These are phyloP conservation scores for Dipodomys ordii DNA, from an alignment of 2,113 vertebrate genomes.

Conservation along the genomic window DNA sequence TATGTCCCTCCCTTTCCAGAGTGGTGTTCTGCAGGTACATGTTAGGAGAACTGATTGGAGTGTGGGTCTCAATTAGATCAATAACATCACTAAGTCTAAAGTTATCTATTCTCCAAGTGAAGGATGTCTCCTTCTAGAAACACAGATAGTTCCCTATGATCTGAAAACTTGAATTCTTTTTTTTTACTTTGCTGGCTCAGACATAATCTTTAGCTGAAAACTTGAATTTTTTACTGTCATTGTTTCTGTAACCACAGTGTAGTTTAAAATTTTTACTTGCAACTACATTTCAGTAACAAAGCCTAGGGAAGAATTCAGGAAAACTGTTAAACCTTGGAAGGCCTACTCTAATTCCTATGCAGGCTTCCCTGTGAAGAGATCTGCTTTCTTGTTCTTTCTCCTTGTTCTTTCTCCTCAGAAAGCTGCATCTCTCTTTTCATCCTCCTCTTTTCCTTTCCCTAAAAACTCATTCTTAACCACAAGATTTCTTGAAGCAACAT, in stretches of 20 bases:
- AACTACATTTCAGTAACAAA: background rate
- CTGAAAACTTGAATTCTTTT: too few relatives aligned
- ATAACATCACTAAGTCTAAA: background rate
- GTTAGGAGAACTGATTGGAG: background rate
- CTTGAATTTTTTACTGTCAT: too few relatives aligned
- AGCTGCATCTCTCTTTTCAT: background rate
- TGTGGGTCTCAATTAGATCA: background rate
- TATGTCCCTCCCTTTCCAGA: background rate
- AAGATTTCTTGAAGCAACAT: background rate
- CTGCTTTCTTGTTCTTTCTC: background rate
- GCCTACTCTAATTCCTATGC: background rate
- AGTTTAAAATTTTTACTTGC: background rate
- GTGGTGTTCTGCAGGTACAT: background rate
- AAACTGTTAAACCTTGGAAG: background rate
- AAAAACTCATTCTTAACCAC: background rate
- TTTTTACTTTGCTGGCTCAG: too few relatives aligned
- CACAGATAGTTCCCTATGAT: background rate
- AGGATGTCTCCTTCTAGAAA: background rate
- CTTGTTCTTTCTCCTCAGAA: background rate
- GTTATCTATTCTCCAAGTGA: background rate
- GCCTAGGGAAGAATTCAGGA: background rate
- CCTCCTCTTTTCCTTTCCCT: background rate
- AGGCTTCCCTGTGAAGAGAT: background rate
- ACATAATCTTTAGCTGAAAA: too few relatives aligned
- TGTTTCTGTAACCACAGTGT: too few relatives aligned